A percentile compares a stretch with the other conserved stretches of the same genome.
Evolutionary conservation across 2,888 invertebrate genomes (phyloP).

Genomic region (Dynastes hyllus): DNA sequence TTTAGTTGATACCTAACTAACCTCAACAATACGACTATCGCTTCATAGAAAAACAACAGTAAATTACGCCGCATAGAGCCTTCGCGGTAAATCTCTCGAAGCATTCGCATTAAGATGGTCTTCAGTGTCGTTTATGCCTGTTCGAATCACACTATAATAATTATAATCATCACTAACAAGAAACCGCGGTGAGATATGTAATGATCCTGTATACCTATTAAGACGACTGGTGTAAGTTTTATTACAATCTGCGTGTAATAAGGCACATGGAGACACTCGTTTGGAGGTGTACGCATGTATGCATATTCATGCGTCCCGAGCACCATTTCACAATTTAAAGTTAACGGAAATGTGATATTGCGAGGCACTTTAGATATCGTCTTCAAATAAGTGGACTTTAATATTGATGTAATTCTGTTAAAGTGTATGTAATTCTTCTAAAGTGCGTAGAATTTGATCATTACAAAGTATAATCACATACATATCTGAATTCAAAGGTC

Average conservation of each 20-base stretch:
- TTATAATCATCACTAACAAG: constrained; percentile 47
- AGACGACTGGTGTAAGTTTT: constrained; percentile 18
- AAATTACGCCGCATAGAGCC: not conserved
- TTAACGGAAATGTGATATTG: constrained; percentile 23
- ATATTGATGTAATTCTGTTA: not conserved
- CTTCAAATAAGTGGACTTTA: not conserved
- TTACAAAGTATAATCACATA: no score
- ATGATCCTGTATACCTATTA: constrained; percentile 24
- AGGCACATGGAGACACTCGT: constrained; percentile 14
- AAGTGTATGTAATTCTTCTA: not conserved
- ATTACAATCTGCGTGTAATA: constrained; percentile 13
- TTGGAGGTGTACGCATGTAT: not conserved
- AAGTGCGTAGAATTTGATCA: no score
- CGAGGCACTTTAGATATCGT: not conserved
- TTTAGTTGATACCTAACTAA: not conserved
- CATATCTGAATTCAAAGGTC: no score
- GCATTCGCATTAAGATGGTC: constrained; percentile 40
- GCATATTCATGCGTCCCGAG: not conserved
- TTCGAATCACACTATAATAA: constrained; percentile 44
- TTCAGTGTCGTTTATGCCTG: constrained; percentile 33
- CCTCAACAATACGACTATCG: not conserved
- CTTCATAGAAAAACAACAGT: not conserved
- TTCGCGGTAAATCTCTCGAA: constrained; percentile 21
- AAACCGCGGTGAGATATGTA: constrained; percentile 42
- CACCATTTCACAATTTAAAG: constrained; percentile 3